Percentiles rank a stretch among this genome's conserved stretches.
These are phyloP conservation scores for Drosophila cognata DNA, from an alignment of 2,888 invertebrate species.

Conservation along the genomic window DNA sequence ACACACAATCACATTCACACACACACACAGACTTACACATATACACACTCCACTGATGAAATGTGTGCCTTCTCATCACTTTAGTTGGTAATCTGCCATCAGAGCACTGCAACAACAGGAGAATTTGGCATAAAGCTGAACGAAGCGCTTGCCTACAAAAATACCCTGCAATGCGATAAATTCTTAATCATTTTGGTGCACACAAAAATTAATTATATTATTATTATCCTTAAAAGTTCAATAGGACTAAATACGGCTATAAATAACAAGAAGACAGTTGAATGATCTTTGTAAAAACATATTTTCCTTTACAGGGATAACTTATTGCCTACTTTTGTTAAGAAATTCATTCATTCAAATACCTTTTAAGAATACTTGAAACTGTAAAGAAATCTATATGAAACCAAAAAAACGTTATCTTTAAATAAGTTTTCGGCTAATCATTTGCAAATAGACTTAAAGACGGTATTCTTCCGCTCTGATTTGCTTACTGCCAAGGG, in stretches of 20 bases:
- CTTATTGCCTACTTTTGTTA: fast-evolving
- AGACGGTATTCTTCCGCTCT: not conserved
- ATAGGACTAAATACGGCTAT: not conserved
- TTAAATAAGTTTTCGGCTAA: not conserved
- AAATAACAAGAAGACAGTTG: not conserved
- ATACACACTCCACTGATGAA: constrained; percentile 41
- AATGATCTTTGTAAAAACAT: not conserved
- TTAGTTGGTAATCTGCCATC: constrained; percentile 52
- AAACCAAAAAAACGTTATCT: not conserved
- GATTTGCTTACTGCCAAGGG: not conserved
- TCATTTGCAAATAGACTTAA: not conserved
- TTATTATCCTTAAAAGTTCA: not conserved
- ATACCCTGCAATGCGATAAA: constrained; percentile 4
- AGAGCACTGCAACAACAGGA: constrained; percentile 28
- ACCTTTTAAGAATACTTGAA: not conserved
- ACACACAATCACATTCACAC: constrained; percentile 30
- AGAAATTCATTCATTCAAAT: not conserved
- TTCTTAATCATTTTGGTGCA: not conserved
- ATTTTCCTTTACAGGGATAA: not conserved
- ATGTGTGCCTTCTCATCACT: constrained; percentile 56
- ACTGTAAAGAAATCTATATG: not conserved
- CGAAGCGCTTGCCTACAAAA: not conserved
- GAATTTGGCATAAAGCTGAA: constrained; percentile 4
- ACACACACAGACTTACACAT: constrained; percentile 26
- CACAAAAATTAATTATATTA: not conserved